These are phyloP conservation scores for Geotrypetes seraphini DNA, from an alignment of 2,797 vertebrate genomes.

Conservation along the genomic window DNA sequence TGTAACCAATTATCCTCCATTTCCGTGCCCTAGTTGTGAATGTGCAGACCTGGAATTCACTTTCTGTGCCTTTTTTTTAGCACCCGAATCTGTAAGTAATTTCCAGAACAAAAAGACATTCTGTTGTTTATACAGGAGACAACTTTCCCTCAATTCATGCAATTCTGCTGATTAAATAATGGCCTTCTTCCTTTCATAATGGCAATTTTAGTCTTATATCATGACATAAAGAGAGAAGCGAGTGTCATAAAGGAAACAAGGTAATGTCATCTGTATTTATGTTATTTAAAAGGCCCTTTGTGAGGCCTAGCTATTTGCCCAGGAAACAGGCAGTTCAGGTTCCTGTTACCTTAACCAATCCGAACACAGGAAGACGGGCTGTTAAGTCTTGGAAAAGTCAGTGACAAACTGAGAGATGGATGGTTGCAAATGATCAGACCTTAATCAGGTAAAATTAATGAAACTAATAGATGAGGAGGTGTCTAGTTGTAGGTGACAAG, in stretches of 20 bases:
- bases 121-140: conserved; percentile 71
- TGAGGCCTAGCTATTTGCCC: conserved; percentile 10
- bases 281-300: conserved; percentile 28
- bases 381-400: conserved; percentile 30
- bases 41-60: conserved; percentile 41
- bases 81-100: conserved; percentile 64
- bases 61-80: conserved; percentile 38
- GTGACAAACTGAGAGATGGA: conserved; percentile 20
- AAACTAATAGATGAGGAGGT: no score
- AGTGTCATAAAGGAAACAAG: conserved; percentile 45
- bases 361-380: conserved; percentile 11
- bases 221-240: conserved; percentile 40
- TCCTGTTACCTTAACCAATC: conserved; percentile 20
- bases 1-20: conserved; percentile 49
- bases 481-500: no score
- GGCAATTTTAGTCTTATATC: conserved; percentile 55
- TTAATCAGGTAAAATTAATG: conserved; percentile 14
- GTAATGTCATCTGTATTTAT: conserved; percentile 42
- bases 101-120: conserved; percentile 52
- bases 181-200: conserved; percentile 69
- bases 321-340: conserved; percentile 15
- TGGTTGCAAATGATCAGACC: conserved; percentile 20
- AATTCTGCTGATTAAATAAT: conserved; percentile 88
- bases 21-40: conserved; percentile 26
- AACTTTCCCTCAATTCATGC: conserved; percentile 71